phyloP scores from a whole-genome alignment of 2,797 vertebrate genomes.

The Galaxias olidus region DNA sequence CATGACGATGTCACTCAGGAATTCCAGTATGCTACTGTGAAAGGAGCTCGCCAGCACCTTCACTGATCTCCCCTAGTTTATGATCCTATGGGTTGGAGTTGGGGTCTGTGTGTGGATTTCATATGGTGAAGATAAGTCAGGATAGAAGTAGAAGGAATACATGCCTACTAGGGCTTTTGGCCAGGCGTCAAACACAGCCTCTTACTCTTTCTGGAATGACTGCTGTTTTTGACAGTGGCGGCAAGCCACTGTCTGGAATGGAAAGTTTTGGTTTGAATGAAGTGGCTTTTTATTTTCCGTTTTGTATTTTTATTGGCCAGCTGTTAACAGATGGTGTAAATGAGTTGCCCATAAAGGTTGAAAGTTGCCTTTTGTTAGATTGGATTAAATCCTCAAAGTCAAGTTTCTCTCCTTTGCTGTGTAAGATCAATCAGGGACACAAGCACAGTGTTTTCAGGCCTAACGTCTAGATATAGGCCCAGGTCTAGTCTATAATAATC shows the following conservation, averaged over 20 bases:
- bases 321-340: constrained; percentile 37
- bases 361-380: background rate
- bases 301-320: constrained; percentile 39
- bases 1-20: constrained; percentile 37
- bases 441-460: background rate
- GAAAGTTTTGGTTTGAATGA: constrained; percentile 40
- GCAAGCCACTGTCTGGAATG: constrained; percentile 55
- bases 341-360: constrained; percentile 25
- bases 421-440: too few relatives aligned
- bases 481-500: too few relatives aligned
- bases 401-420: too few relatives aligned
- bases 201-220: constrained; percentile 19
- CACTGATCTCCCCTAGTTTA: constrained; percentile 22
- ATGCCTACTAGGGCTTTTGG: background rate
- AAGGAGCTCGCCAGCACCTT: constrained; percentile 49
- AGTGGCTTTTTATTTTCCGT: constrained; percentile 40
- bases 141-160: too few relatives aligned
- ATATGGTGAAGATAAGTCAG: too few relatives aligned
- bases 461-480: too few relatives aligned
- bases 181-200: constrained; percentile 20
- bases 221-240: constrained; percentile 33
- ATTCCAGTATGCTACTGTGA: constrained; percentile 22
- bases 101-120: constrained; percentile 19
- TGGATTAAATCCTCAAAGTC: too few relatives aligned
- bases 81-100: constrained; percentile 15